phyloP scores from a whole-genome alignment of 2,888 invertebrate species.

The Metalampra italica region DNA sequence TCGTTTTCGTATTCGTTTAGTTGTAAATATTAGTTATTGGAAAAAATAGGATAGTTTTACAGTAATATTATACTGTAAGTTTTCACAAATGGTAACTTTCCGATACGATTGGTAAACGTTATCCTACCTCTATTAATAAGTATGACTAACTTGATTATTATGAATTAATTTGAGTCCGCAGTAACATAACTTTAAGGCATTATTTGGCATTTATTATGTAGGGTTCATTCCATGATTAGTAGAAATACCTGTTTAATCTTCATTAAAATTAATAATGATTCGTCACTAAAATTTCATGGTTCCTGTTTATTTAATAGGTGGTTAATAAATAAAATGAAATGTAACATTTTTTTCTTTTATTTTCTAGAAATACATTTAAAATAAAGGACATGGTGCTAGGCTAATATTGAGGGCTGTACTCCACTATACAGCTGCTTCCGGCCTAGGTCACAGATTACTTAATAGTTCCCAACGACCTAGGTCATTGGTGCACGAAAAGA shows the following conservation, averaged over 20 bases:
- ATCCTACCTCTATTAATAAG: too few relatives aligned
- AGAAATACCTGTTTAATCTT: not conserved
- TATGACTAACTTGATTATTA: too few relatives aligned
- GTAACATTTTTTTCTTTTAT: not conserved
- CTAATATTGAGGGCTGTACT: too few relatives aligned
- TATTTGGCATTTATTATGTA: slow-evolving; percentile 2
- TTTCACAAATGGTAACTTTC: too few relatives aligned
- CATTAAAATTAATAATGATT: not conserved
- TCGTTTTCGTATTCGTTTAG: not conserved
- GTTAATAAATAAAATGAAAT: slow-evolving; percentile 1
- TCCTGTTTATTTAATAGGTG: slow-evolving; percentile 7
- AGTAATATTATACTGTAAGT: not conserved
- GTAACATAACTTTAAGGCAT: not conserved
- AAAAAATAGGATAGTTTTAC: not conserved
- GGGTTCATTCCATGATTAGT: slow-evolving; percentile 3
- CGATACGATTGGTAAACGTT: too few relatives aligned
- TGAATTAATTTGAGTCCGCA: not conserved
- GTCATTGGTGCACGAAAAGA: too few relatives aligned
- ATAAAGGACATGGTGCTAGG: too few relatives aligned
- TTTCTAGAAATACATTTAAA: too few relatives aligned
- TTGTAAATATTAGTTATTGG: slow-evolving; percentile 1
- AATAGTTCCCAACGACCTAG: too few relatives aligned
- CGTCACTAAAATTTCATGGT: slow-evolving; percentile 3
- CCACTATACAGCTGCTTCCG: too few relatives aligned
- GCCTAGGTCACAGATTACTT: too few relatives aligned